Base-by-base conservation (phyloP, 2,113 vertebrate genomes). In the Camelus dromedarius region DNA sequence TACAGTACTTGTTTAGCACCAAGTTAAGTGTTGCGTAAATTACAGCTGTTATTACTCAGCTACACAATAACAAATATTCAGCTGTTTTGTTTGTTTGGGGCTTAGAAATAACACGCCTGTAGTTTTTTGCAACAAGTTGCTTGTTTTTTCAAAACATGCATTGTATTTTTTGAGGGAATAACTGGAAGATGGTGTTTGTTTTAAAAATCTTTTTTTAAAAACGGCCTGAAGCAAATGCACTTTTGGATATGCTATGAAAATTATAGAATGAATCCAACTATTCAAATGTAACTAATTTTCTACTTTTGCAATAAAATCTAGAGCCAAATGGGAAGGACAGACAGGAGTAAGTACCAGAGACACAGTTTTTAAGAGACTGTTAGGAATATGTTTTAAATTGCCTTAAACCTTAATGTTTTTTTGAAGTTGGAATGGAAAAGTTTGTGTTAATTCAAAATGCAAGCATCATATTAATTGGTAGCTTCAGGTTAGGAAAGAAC, bases 321-420 rank as follows among this genome's bases (percentile, higher is more conserved):
- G 2, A 93, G 30, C 5, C 32, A 94, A 95, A 76, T 89, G 22
- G 28, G 75, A 75, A 87, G 15, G n/a, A 66, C 8, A 82, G 22
- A 58, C 13, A 82, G 15, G 38, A 66, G 60, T 72, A 83, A 90
- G 54, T 67, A 30, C 30, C 7, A 62, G 26, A 84, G 12, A 48
- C 6, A 77, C 8, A 89, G 2, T 76, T 92, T 89, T 69, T 46
- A 69, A 89, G 9, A 66, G 38, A 60, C 50, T 72, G 1, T 52
- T 87, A 70, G 62, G 3, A 76, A 81, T 91, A 64, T 89, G 7
- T 82, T 96, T 89, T 72, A 88, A 95, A 77, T 81, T 76, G 20
- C 13, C 58, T 62, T 82, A 64, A 95, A 48, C 6, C n/a, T 75
- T 50, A 96, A 79, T 52, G 0, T 42, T 75, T 46, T 79, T 88